Conservation (phyloP, 2,888 invertebrate species). For the Pyrochroa serraticornis region DNA sequence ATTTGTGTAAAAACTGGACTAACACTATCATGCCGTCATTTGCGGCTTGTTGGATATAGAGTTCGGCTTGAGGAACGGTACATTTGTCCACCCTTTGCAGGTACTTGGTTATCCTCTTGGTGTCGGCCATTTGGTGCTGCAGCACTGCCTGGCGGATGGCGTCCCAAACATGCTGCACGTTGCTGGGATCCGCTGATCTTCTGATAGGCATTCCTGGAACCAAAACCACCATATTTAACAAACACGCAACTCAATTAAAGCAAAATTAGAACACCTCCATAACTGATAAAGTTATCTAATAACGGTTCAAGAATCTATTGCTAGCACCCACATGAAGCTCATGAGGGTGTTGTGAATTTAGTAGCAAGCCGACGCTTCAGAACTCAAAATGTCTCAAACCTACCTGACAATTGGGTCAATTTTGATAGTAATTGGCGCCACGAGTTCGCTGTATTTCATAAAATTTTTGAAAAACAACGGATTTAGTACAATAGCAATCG, state of each 20-base stretch:
- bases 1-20: constrained; percentile 37
- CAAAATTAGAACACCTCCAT: too few relatives aligned
- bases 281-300: neutral
- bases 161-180: constrained; percentile 56
- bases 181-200: constrained; percentile 52
- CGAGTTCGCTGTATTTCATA: constrained; percentile 43
- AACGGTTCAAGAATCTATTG: too few relatives aligned
- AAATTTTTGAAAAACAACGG: constrained; percentile 39
- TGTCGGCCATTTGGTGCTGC: constrained; percentile 47
- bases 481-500: constrained; percentile 33
- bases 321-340: neutral
- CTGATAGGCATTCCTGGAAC: constrained; percentile 51
- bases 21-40: constrained; percentile 53
- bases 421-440: constrained; percentile 42
- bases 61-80: constrained; percentile 47
- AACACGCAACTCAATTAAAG: too few relatives aligned
- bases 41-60: constrained; percentile 49
- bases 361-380: constrained; percentile 1
- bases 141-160: constrained; percentile 48
- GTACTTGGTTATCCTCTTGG: constrained; percentile 47
- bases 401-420: constrained; percentile 47
- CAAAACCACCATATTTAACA: too few relatives aligned
- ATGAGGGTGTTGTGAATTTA: neutral
- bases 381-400: constrained; percentile 47
- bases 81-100: constrained; percentile 48